These are phyloP conservation scores for Ophion obscuratus DNA, from an alignment of 2,888 invertebrate genomes.

Conservation along the genomic window DNA sequence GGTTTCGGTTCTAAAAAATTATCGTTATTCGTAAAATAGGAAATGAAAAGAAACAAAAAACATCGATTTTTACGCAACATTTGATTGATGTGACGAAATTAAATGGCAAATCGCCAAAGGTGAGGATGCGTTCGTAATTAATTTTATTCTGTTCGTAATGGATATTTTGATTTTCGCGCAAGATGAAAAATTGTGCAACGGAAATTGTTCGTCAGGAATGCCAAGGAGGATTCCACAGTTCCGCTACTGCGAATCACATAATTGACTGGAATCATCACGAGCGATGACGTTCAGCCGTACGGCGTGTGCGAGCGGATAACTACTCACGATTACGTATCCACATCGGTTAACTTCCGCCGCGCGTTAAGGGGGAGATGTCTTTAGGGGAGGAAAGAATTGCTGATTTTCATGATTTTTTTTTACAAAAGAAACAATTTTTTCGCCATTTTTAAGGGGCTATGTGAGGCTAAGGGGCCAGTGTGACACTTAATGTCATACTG, in stretches of 20 bases:
- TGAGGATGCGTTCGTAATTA: too few species aligned
- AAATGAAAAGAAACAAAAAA: not conserved
- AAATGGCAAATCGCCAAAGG: too few species aligned
- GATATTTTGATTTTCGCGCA: not conserved
- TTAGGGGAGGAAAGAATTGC: too few species aligned
- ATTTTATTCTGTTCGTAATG: too few species aligned
- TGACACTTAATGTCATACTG: too few species aligned
- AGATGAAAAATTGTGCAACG: not conserved
- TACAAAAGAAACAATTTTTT: too few species aligned
- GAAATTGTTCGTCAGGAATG: not conserved
- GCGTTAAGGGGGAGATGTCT: not conserved
- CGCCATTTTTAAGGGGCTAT: too few species aligned
- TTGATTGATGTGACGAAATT: not conserved
- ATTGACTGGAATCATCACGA: slow-evolving; percentile 32
- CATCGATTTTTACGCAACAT: not conserved
- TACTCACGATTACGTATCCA: not conserved
- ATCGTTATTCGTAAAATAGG: not conserved
- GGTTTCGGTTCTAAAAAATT: not conserved
- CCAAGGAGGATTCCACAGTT: slow-evolving; percentile 5
- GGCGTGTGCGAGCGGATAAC: slow-evolving; percentile 15
- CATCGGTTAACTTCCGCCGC: slow-evolving; percentile 25
- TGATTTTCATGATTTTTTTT: too few species aligned
- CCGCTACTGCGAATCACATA: slow-evolving; percentile 24
- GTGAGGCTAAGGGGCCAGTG: too few species aligned
- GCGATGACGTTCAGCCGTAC: slow-evolving; percentile 33